Evolutionary conservation across 2,888 invertebrate genomes (phyloP).

Genomic region (Mactromeris polynyma): DNA sequence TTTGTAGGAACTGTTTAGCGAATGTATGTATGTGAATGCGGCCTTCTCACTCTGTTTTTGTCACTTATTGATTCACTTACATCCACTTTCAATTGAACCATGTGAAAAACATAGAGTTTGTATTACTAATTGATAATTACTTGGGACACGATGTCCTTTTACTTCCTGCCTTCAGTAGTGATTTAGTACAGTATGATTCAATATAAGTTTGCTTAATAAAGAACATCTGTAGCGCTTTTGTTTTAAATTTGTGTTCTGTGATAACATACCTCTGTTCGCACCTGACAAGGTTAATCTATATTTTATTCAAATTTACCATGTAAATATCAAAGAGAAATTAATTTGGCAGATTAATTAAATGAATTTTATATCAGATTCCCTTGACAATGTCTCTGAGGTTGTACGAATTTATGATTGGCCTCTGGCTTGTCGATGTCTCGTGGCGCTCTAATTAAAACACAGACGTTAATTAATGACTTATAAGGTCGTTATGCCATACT

Average conservation of each 20-base stretch:
- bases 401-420: conserved; percentile 2
- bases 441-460: conserved; percentile 1
- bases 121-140: neutral
- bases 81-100: no score
- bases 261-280: neutral
- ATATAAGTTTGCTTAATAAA: neutral
- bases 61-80: no score
- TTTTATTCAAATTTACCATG: conserved; percentile 17
- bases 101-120: no score
- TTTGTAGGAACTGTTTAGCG: no score
- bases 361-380: conserved; percentile 3
- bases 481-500: conserved; percentile 29
- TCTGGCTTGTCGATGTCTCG: neutral
- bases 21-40: no score
- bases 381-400: conserved; percentile 2
- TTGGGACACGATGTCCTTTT: neutral
- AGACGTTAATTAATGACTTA: conserved; percentile 17
- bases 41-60: no score
- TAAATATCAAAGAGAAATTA: conserved; percentile 6
- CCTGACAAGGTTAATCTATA: conserved; percentile 1
- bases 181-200: neutral
- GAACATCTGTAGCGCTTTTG: conserved; percentile 1
- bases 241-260: neutral
- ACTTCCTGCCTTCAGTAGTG: neutral
- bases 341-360: conserved; percentile 15